Evolutionary conservation across 2,888 invertebrate species (phyloP), one percentile per base, ranked within the genome.

Genomic region (Troides oblongomaculatus): DNA sequence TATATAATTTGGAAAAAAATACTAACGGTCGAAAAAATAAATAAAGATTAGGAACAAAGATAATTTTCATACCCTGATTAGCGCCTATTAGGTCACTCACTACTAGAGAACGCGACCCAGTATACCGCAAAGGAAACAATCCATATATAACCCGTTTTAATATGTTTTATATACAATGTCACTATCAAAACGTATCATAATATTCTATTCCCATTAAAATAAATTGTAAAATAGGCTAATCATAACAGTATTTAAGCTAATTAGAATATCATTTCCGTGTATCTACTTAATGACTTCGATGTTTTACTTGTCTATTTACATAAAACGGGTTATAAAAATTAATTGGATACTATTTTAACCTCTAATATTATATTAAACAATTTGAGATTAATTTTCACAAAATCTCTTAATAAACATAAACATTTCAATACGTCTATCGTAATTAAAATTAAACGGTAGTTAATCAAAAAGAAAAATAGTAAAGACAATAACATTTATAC

Each of bases 281-380:
- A 36, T 36, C 23, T 18, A 60, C 18, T 60, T 60, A 60, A 60
- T 30, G 18, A n/a, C 6, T 60, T 23, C 14, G 58, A 23, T 58
- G 3, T 36, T 60, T 18, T 25, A 12, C 25, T 59, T 59, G 21
- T 56, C 56, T 60, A 36, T 14, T 18, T 60, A 23, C n/a, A 18
- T 60, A 60, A 60, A 30, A 60, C 14, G 6, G 1, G 17, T 18
- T 60, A 60, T 36, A 60, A 25, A 36, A 21, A 60, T 60, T 60
- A 60, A 60, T 60, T 25, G 60, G 17, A 60, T 60, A 60, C 36
- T 60, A 60, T 60, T 36, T 58, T 58, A 23, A 58, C 23, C 2
- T 58, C 25, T 10, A 58, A n/a, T 23, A 10, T 18, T 3, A 53
- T n/a, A 53, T 6, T n/a, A 56, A 56, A 56, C 4, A 21, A 10